These are phyloP conservation scores for Agriopis leucophaearia DNA, from an alignment of 2,888 invertebrate species.

Conservation along the genomic window DNA sequence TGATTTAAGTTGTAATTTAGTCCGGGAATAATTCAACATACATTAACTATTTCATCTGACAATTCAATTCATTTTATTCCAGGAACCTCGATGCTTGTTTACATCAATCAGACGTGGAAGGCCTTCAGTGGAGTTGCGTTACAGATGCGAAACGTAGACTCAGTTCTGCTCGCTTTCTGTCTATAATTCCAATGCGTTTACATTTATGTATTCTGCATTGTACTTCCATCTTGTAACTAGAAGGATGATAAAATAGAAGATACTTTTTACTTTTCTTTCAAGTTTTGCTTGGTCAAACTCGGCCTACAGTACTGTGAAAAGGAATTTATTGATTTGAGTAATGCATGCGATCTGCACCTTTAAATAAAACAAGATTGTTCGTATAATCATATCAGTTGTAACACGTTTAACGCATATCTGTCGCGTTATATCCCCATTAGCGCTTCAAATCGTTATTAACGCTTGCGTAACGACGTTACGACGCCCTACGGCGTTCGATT, in stretches of 20 bases:
- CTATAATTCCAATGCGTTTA: neutral
- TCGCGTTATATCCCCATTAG: slow-evolving; percentile 11
- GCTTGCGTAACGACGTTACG: slow-evolving; percentile 10
- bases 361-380: too few species aligned
- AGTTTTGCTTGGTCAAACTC: too few species aligned
- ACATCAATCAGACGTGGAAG: slow-evolving; percentile 14
- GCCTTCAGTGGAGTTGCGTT: neutral
- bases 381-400: neutral
- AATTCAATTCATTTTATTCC: slow-evolving; percentile 17
- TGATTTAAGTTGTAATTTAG: too few species aligned
- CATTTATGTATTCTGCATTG: slow-evolving; percentile 25
- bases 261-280: too few species aligned
- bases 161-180: slow-evolving; percentile 19
- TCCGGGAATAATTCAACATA: neutral
- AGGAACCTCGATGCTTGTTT: neutral
- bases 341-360: too few species aligned
- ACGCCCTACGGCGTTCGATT: slow-evolving; percentile 12
- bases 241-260: too few species aligned
- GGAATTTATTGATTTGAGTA: too few species aligned
- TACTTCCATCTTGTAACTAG: slow-evolving; percentile 4
- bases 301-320: too few species aligned
- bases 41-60: neutral
- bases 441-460: slow-evolving; percentile 1
- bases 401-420: slow-evolving; percentile 2
- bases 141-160: neutral